Evolutionary conservation across 2,113 vertebrate genomes (phyloP), one percentile per base, ranked within the genome.

Genomic region (Nesogale talazaci): DNA sequence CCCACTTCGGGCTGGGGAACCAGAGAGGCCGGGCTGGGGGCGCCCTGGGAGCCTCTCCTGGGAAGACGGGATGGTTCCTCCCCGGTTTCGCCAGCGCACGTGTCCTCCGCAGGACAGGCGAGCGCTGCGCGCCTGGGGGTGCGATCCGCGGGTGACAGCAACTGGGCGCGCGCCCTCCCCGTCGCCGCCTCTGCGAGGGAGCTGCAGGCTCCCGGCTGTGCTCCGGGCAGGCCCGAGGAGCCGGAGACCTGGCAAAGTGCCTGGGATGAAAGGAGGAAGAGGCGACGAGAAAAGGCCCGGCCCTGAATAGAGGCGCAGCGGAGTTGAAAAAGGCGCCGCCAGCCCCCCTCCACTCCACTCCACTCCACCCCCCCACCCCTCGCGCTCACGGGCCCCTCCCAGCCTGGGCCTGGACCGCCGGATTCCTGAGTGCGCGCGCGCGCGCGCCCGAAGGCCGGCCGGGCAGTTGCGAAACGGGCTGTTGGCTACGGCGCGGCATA

Each of bases 401-500:
- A 63, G 88, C 42, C 88, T 86, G n/a, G 2, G 82, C 91, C 75
- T 65, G 8, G 29, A 79, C 83, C 82, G 0, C 27, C 36, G 75
- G 74, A 92, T 95, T 91, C 72, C 17, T 86, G 27, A 1, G 34
- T 0, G 56, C 0, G 23, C 0, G 67, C 5, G 20, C 3, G 77
- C n/a, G 78, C 65, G 85, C n/a, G 84, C 83, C 65, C 83, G 81
- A 38, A 69, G 52, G 83, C 61, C 84, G 74, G 92, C 81, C 83
- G 90, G 94, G 94, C 93, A 94, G 83, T 96, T 97, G 96, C 95
- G 96, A 97, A 97, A 97, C 88, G 86, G 96, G 96, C 93, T 96
- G 83, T 94, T 96, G 96, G 95, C 96, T 94, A 95, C 94, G 89
- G 94, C 96, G 79, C 90, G 88, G 94, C 96, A 96, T 96, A 96